These are phyloP conservation scores for Quiscalus mexicanus DNA, from an alignment of 2,113 vertebrate genomes.

Conservation along the genomic window DNA sequence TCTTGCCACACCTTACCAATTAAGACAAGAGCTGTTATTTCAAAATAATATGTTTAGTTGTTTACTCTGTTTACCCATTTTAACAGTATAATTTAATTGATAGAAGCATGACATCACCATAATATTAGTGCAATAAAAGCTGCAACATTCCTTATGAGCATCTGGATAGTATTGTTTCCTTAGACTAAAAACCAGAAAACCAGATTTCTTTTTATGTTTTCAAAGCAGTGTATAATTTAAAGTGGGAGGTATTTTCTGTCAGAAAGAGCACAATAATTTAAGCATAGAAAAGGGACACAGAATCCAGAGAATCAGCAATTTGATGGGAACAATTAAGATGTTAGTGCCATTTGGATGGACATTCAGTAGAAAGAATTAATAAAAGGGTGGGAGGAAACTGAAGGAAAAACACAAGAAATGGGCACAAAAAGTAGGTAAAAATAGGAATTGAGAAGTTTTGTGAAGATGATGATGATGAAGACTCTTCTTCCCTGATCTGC, in stretches of 20 bases:
- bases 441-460: not conserved
- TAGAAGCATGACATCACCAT: slow-evolving; percentile 16
- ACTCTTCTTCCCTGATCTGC: not conserved
- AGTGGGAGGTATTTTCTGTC: not conserved
- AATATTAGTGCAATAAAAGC: not conserved
- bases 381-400: not conserved
- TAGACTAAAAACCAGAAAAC: not conserved
- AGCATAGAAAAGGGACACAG: not conserved
- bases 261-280: not conserved
- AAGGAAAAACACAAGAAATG: not conserved
- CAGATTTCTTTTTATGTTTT: not conserved
- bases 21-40: slow-evolving; percentile 25
- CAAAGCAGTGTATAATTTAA: not conserved
- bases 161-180: not conserved
- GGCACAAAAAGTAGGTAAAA: not conserved
- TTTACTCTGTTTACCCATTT: slow-evolving; percentile 25
- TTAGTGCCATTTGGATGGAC: not conserved
- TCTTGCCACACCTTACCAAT: slow-evolving; percentile 20
- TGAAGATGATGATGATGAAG: not conserved
- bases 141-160: not conserved
- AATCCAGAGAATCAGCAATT: not conserved
- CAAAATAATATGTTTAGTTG: slow-evolving; percentile 36
- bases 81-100: slow-evolving; percentile 19
- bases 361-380: not conserved
- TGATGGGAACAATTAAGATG: not conserved